Evolutionary conservation across 2,113 vertebrate species (phyloP).

Genomic region (Sinocyclocheilus anophthalmus): DNA sequence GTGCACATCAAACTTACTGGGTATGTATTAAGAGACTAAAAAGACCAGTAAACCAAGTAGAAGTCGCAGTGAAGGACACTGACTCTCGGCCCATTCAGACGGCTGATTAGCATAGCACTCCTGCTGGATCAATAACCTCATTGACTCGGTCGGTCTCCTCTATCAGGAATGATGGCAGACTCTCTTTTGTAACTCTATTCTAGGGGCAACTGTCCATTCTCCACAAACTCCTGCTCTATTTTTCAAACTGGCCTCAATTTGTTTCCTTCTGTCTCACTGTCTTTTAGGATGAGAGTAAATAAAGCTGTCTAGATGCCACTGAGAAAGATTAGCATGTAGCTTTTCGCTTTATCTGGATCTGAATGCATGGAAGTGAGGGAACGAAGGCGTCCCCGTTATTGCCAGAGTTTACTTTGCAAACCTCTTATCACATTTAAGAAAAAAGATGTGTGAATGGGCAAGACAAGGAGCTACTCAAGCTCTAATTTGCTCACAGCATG

Average conservation of each 20-base stretch:
- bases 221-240: slow-evolving; percentile 59
- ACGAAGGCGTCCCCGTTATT: slow-evolving; percentile 53
- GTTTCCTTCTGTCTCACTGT: slow-evolving; percentile 14
- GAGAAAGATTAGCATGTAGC: not conserved
- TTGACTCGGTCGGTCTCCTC: slow-evolving; percentile 69
- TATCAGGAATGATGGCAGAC: slow-evolving; percentile 68
- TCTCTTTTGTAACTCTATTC: slow-evolving; percentile 62
- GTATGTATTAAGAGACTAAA: not conserved
- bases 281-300: slow-evolving; percentile 13
- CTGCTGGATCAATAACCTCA: slow-evolving; percentile 71
- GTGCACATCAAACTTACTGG: not conserved
- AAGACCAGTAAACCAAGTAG: slow-evolving; percentile 19
- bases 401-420: slow-evolving; percentile 47
- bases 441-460: slow-evolving; percentile 49
- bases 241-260: slow-evolving; percentile 4
- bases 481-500: slow-evolving; percentile 66
- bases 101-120: slow-evolving; percentile 65
- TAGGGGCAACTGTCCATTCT: slow-evolving; percentile 70
- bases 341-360: slow-evolving; percentile 24
- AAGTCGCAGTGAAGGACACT: slow-evolving; percentile 55
- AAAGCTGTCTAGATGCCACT: slow-evolving; percentile 23
- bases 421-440: slow-evolving; percentile 46
- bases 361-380: not conserved
- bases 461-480: slow-evolving; percentile 51
- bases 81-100: slow-evolving; percentile 53